Conservation (phyloP, 2,888 invertebrate genomes). For the Adineta ricciae region DNA sequence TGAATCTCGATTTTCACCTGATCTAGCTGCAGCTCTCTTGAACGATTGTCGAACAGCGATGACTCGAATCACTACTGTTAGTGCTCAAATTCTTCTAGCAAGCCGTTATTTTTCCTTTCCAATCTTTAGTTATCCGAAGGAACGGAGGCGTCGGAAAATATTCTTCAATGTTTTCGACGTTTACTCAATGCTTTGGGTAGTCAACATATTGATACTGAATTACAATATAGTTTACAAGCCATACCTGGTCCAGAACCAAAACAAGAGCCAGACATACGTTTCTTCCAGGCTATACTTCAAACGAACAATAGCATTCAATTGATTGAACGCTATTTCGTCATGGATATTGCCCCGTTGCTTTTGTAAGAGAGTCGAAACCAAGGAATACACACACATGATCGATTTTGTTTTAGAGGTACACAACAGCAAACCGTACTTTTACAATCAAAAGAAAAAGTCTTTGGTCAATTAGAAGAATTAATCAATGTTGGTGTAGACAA, state of each 20-base stretch:
- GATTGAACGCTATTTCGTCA: slow-evolving; percentile 57
- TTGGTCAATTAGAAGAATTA: slow-evolving; percentile 59
- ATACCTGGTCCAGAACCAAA: slow-evolving; percentile 64
- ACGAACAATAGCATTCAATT: slow-evolving; percentile 83
- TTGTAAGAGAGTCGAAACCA: slow-evolving; percentile 61
- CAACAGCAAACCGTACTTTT: slow-evolving; percentile 77
- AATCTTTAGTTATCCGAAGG: slow-evolving; percentile 15
- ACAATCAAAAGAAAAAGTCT: slow-evolving; percentile 69
- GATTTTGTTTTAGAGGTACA: slow-evolving; percentile 60
- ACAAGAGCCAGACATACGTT: slow-evolving; percentile 75
- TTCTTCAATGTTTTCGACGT: slow-evolving; percentile 36
- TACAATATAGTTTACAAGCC: slow-evolving; percentile 74
- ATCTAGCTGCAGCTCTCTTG: slow-evolving; percentile 25
- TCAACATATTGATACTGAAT: slow-evolving; percentile 77
- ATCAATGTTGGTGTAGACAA: slow-evolving; percentile 10
- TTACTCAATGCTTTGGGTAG: slow-evolving; percentile 80
- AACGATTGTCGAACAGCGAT: slow-evolving; percentile 31
- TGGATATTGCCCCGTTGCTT: slow-evolving; percentile 8
- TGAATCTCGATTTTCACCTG: slow-evolving; percentile 29
- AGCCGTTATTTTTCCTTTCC: background rate
- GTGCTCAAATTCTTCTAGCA: background rate
- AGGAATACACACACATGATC: background rate
- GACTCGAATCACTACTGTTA: slow-evolving; percentile 19
- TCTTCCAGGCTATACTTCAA: slow-evolving; percentile 80
- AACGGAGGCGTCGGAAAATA: background rate